A percentile compares a stretch with the other conserved stretches of the same genome.
phyloP scores from a whole-genome alignment of 1,140 invertebrate genomes.

The Riptortus pedestris region DNA sequence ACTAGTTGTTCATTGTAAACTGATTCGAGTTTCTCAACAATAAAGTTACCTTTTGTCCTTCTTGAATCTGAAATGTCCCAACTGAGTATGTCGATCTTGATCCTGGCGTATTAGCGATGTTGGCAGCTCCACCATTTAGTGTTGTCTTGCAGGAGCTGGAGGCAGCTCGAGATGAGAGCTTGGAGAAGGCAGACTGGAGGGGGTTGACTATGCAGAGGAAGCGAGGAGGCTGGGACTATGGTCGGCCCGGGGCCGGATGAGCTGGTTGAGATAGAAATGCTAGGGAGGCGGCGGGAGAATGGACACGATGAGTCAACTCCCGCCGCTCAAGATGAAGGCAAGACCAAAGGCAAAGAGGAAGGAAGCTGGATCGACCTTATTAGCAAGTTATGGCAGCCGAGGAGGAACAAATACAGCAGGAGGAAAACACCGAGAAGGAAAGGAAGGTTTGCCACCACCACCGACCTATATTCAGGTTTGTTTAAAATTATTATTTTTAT shows the following conservation, averaged over 20 bases:
- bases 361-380: not conserved
- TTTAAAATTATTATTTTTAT: not conserved
- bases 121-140: too few species aligned
- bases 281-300: constrained; percentile 4
- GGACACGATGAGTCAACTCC: constrained; percentile 13
- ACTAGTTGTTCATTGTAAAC: too few species aligned
- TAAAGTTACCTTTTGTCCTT: too few species aligned
- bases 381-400: constrained; percentile 25
- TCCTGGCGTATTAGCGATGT: not conserved
- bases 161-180: too few species aligned
- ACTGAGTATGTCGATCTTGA: not conserved
- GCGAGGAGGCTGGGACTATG: not conserved
- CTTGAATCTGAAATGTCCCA: too few species aligned
- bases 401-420: constrained; percentile 30
- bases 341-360: not conserved
- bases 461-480: constrained; percentile 22
- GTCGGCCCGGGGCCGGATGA: constrained; percentile 14
- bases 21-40: too few species aligned
- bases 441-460: constrained; percentile 3
- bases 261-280: constrained; percentile 26
- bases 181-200: not conserved
- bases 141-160: too few species aligned
- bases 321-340: not conserved
- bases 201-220: not conserved
- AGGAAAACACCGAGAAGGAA: constrained; percentile 22